Evolutionary conservation across 2,797 vertebrate genomes (phyloP), one percentile per base, ranked within the genome.

Genomic region (Podargus strigoides): DNA sequence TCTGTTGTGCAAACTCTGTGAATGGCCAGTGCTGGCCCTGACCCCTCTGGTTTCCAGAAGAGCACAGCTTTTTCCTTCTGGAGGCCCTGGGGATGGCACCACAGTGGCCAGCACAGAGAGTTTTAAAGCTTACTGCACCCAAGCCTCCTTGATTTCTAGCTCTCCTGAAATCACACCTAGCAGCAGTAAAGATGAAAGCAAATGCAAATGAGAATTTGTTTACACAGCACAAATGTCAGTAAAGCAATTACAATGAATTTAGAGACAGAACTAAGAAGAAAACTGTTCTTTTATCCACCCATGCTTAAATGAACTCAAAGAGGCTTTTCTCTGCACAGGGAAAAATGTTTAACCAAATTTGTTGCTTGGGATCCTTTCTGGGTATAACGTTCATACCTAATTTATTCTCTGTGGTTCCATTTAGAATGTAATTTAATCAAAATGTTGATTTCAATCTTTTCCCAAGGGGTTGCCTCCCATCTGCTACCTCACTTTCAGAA

Each of bases 251-350:
- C 58, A 81, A 37, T 41, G 20, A 91, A 72, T 94, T 94, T 58
- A 86, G 64, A 92, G 73, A 62, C 9, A 92, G 53, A 78, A 58
- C 76, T 62, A 75, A 81, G 66, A 83, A 60, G 70, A 90, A 92
- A 93, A 78, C 20, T 55, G 23, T 79, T 90, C 94, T 96, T 96
- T 94, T 59, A 96, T 95, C 87, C 83, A 93, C 85, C 79, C 73
- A 44, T 94, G 58, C 55, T 87, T 93, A 81, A 90, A 88, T n/a
- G 53, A 96, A 80, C 37, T 78, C 42, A 12, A 42, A 68, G 60
- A 88, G 22, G 20, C 42, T 46, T 75, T 79, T 87, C 74, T 91
- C 50, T 55, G 36, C 69, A 64, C 50, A 52, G 44, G 2, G 12
- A 47, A 88, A 69, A 88, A 58, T 0, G 0, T 78, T 93, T 94